Evolutionary conservation across 2,888 invertebrate species (phyloP).

Genomic region (Rhopalosiphum nymphaeae): DNA sequence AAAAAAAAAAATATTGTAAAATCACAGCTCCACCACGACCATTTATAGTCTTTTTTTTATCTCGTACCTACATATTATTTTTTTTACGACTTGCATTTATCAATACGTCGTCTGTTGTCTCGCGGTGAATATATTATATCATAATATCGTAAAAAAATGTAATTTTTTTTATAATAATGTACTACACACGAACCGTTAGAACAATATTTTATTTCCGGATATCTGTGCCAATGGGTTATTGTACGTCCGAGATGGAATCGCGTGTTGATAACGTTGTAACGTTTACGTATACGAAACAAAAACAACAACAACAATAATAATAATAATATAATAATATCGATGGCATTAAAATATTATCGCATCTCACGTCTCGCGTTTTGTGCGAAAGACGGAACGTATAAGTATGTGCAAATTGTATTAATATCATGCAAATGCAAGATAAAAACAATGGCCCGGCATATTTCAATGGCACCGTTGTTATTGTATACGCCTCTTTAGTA

Average conservation of each 20-base stretch:
- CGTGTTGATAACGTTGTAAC: background rate
- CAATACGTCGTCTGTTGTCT: background rate
- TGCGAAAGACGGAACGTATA: background rate
- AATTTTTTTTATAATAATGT: background rate
- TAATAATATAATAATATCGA: background rate
- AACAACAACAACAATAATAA: background rate
- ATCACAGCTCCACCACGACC: background rate
- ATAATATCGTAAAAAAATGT: background rate
- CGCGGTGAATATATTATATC: background rate
- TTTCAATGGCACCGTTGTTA: conserved; percentile 14
- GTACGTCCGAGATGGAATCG: background rate
- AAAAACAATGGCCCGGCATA: background rate
- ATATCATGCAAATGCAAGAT: background rate
- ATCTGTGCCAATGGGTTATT: background rate
- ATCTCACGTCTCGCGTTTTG: background rate
- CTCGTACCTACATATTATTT: background rate
- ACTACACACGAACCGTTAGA: background rate
- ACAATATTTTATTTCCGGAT: background rate
- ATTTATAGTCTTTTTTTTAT: conserved; percentile 19
- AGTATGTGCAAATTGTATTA: background rate
- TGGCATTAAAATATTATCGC: background rate
- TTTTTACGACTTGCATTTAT: background rate
- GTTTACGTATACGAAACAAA: background rate
- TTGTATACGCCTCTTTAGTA: background rate
- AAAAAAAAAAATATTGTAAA: conserved; percentile 35